phyloP scores from a whole-genome alignment of 2,113 vertebrate genomes.

The Sialia sialis region DNA sequence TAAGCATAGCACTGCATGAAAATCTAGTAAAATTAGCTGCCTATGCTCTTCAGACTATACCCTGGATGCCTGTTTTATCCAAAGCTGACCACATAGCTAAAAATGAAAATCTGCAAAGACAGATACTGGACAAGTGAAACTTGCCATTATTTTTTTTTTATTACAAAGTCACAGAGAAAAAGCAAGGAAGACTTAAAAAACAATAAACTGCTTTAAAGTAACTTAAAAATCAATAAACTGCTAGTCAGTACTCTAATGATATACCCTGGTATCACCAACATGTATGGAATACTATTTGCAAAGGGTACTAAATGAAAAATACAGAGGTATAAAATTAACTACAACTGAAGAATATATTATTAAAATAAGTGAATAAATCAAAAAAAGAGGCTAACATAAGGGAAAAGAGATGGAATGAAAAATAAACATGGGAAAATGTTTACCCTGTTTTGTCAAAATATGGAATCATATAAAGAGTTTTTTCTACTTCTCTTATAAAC shows the following conservation, averaged over 20 bases:
- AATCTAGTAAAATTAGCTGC: background rate
- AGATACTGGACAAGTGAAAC: background rate
- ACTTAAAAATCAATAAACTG: background rate
- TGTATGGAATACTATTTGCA: rapidly evolving
- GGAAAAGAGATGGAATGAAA: background rate
- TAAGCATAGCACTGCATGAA: background rate
- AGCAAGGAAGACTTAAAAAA: background rate
- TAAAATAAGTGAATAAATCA: background rate
- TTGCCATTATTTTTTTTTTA: background rate
- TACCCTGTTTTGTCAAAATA: background rate
- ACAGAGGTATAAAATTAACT: background rate
- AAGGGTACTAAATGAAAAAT: background rate
- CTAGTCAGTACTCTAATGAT: background rate
- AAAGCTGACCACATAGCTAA: background rate
- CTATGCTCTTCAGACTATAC: background rate
- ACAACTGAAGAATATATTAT: background rate
- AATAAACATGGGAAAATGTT: background rate
- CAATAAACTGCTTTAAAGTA: background rate
- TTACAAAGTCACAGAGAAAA: background rate
- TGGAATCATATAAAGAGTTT: background rate
- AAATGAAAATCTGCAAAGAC: background rate
- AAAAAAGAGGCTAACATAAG: background rate
- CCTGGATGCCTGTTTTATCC: background rate
- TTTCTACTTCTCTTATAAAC: background rate
- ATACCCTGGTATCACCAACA: background rate